Base-by-base conservation (phyloP, 2,113 vertebrate species). In the Dromiciops gliroides region DNA sequence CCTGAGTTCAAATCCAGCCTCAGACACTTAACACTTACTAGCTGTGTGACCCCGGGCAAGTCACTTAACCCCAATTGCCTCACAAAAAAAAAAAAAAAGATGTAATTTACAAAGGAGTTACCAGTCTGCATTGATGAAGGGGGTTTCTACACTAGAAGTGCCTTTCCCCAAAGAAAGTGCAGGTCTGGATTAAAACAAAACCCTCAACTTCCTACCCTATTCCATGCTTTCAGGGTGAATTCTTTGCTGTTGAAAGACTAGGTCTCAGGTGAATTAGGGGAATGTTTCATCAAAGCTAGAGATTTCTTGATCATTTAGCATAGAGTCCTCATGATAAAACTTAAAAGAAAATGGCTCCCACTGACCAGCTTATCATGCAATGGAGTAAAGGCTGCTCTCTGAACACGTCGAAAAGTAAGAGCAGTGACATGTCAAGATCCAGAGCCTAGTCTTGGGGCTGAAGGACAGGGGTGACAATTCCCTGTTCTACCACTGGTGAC, bases 271-370 rank as follows among this genome's bases (percentile, higher is more conserved):
- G 93, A 91, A 37, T 67, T 47, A 83, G 19, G 89, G 91, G 7
- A 89, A 48, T 44, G 51, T 25, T 93, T 92, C 48, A 93, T 52
- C 47, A 93, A 96, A 67, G 16, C 31, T 60, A 31, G 50, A 7
- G 23, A 47, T 92, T 92, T 90, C 75, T 89, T 51, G 94, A 48
- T 49, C 49, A 51, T 56, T 91, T 95, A 90, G 25, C 50, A 88
- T n/a, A n/a, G 53, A 89, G 48, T 93, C 94, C 51, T 22, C 47
- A n/a, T 75, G 56, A 67, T 88, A 92, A 48, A 37, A 28, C 37
- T 91, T 91, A 90, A 95, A 92, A 93, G 90, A 92, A 96, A 93
- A 89, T 47, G 50, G 25, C 51, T 95, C 47, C 90, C 91, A 93
- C 47, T 95, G 75, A 53, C 14, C 8, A 12, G 48, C 51, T 60